These are phyloP conservation scores for Mus caroli DNA, from an alignment of 2,797 vertebrate species.

Conservation along the genomic window DNA sequence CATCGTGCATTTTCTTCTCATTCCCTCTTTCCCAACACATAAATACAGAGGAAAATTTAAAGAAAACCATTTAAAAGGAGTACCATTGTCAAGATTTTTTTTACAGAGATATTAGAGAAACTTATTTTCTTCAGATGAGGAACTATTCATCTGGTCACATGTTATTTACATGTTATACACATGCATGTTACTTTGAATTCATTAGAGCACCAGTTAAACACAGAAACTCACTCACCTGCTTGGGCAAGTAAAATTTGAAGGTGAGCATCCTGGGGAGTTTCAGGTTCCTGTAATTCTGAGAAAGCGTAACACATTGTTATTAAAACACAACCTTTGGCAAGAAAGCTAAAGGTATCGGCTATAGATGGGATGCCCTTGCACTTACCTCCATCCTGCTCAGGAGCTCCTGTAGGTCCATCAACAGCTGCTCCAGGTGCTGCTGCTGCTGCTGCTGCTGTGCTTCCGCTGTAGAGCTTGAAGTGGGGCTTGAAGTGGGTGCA, in stretches of 20 bases:
- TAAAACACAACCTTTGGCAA: slow-evolving; percentile 18
- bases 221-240: slow-evolving; percentile 83
- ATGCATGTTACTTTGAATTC: neutral
- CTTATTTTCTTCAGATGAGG: slow-evolving; percentile 31
- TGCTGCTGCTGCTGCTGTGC: neutral
- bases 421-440: slow-evolving; percentile 60
- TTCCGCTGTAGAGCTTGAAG: neutral
- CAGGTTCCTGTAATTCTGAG: slow-evolving; percentile 77
- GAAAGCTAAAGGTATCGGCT: neutral
- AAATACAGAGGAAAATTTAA: slow-evolving; percentile 23
- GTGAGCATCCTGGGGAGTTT: slow-evolving; percentile 58
- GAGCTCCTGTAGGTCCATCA: slow-evolving; percentile 72
- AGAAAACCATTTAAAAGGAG: slow-evolving; percentile 56
- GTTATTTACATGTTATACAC: neutral
- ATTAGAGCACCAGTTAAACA: slow-evolving; percentile 61
- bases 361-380: slow-evolving; percentile 47
- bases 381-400: slow-evolving; percentile 81
- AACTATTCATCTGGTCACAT: neutral
- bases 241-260: slow-evolving; percentile 83
- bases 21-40: neutral
- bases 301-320: slow-evolving; percentile 71
- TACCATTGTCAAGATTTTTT: neutral
- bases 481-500: neutral
- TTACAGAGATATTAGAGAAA: slow-evolving; percentile 19
- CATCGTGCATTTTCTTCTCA: slow-evolving; percentile 32